Evolutionary conservation across 2,113 vertebrate species (phyloP), one percentile per base, ranked within the genome.

Genomic region (Pluvialis apricaria): DNA sequence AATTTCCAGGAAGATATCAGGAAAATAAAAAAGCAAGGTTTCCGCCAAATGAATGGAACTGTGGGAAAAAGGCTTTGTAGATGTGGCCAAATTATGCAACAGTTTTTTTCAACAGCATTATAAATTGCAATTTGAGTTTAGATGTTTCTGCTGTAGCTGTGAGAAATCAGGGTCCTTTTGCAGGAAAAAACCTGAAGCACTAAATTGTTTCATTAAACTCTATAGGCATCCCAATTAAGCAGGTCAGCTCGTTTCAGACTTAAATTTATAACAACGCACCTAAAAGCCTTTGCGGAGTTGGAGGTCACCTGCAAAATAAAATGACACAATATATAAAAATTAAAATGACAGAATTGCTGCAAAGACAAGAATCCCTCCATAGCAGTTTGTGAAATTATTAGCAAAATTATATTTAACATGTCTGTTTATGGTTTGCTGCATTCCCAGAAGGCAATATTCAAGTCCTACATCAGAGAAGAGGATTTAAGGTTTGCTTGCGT

Each of bases 181-280:
- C 29, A 58, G 3, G 16, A 36, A 68, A 45, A 60, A 81, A 32
- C 2, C 8, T 11, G 40, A 45, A 80, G 44, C 15, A 34, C 15
- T 88, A 21, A 34, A 62, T 92, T 77, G 60, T 88, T 91, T 61
- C 49, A 58, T 80, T 81, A 83, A 93, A 88, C 7, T 73, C 58
- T 44, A 4, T 45, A 57, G 58, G 38, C 44, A 88, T 69, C 62
- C 40, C 64, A 36, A 80, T 94, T 95, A 94, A 94, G 89, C 68
- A 92, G 86, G 91, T 88, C 82, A 94, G 62, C 83, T 86, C 66
- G 55, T 82, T 88, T 76, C 79, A 73, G 52, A 44, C 86, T 95
- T 64, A 68, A 88, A 82, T 94, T 95, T 86, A 12, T 52, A 76
- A n/a, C 47, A 72, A 6, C 40, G 52, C 36, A 77, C n/a, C 19